phyloP scores from a whole-genome alignment of 2,113 vertebrate genomes.

The Rostratula benghalensis region DNA sequence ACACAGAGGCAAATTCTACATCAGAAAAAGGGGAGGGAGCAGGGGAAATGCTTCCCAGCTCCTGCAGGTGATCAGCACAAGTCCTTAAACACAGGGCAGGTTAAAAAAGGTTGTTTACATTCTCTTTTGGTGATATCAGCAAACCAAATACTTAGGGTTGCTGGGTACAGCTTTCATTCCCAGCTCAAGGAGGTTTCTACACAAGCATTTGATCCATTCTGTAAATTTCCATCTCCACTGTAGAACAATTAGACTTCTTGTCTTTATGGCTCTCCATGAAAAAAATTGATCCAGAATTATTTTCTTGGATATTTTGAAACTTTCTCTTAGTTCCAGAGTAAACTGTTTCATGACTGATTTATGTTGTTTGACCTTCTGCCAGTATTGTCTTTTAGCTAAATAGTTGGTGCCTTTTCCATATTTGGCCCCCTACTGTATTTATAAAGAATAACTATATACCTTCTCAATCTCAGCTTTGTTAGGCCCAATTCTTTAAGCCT shows the following conservation, averaged over 20 bases:
- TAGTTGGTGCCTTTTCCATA: neutral
- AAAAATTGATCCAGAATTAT: neutral
- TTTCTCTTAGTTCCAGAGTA: neutral
- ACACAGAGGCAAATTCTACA: neutral
- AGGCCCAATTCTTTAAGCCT: neutral
- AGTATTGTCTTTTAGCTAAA: constrained; percentile 3
- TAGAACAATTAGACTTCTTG: neutral
- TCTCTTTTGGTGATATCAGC: neutral
- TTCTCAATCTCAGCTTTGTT: neutral
- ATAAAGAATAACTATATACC: neutral
- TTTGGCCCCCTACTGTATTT: neutral
- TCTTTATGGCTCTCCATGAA: neutral
- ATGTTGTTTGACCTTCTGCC: neutral
- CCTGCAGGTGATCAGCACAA: neutral
- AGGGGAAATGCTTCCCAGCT: neutral
- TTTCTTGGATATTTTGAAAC: neutral
- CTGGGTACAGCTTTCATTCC: neutral
- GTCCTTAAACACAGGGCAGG: neutral
- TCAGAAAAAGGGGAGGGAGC: neutral
- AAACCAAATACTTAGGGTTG: neutral
- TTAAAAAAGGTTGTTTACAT: neutral
- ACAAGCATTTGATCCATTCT: neutral
- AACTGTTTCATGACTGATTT: neutral
- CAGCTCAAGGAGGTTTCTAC: neutral
- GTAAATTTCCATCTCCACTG: neutral